Conservation (phyloP, 2,888 invertebrate genomes). For the Oligia strigilis region DNA sequence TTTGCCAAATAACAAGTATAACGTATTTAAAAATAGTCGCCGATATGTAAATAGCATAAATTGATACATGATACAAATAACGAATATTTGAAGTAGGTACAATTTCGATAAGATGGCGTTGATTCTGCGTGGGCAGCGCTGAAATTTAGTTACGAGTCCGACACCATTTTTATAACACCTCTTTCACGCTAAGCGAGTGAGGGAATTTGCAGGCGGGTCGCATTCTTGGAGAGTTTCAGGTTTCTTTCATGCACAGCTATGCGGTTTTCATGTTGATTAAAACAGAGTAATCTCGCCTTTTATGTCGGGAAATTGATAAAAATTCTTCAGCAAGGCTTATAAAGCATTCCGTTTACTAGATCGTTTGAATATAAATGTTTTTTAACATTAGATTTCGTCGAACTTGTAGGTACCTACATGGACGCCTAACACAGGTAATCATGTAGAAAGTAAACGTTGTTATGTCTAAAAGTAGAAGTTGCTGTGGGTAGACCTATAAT, state of each 20-base stretch:
- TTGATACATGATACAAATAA: slow-evolving; percentile 3
- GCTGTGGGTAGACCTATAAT: background rate
- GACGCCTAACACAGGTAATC: slow-evolving; percentile 14
- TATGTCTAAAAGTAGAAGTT: slow-evolving; percentile 1
- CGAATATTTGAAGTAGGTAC: background rate
- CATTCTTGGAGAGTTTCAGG: slow-evolving; percentile 25
- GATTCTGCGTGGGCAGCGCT: slow-evolving; percentile 1
- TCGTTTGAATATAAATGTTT: slow-evolving; percentile 1
- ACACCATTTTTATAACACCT: slow-evolving; percentile 1
- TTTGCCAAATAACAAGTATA: background rate
- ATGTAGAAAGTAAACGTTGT: slow-evolving; percentile 4
- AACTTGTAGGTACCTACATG: background rate
- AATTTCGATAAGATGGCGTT: background rate
- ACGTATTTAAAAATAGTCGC: background rate
- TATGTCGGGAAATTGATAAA: background rate
- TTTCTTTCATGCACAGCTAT: background rate
- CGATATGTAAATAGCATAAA: slow-evolving; percentile 10
- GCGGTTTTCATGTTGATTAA: slow-evolving; percentile 15
- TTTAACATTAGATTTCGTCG: slow-evolving; percentile 9
- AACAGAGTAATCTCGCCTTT: background rate
- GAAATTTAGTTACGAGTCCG: slow-evolving; percentile 14
- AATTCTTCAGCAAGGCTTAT: background rate
- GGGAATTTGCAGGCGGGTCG: background rate
- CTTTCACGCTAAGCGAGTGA: background rate
- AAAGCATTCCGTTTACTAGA: slow-evolving; percentile 4